Evolutionary conservation across 2,888 invertebrate species (phyloP), one percentile per base, ranked within the genome.

Genomic region (Sesia apiformis): DNA sequence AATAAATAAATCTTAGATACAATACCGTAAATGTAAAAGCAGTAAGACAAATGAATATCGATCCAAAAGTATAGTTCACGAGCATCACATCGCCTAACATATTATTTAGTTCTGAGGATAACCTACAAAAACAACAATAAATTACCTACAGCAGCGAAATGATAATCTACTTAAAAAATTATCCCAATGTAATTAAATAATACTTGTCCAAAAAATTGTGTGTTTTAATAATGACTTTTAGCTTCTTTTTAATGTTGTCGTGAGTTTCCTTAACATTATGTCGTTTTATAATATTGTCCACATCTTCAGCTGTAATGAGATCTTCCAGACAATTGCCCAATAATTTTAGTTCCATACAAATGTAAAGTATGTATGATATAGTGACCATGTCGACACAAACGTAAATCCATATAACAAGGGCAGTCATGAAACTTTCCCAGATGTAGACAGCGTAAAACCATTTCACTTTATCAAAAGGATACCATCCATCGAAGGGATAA

Each of bases 401-500:
- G 51, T 74, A 83, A 2, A 81, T 63, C 39, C 64, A 70, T 52
- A 86, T 73, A 4, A 88, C 80, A 0, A 81, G 52, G 3, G 70
- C 74, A 0, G 84, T 84, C 75, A 81, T 81, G 3, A 74, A 65
- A 54, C 78, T 69, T 60, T 88, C 87, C 84, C 84, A 85, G 3
- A 73, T 51, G 40, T 86, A 87, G 2, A 67, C 75, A n/a, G 62
- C 57, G 49, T 73, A 72, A 61, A 81, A 87, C 79, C 78, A 84
- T 57, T 76, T 67, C 1, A 76, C 63, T 64, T 83, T 84, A 56
- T 84, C 77, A 54, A 86, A 86, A 6, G 86, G 87, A 57, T 87
- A 87, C 85, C 84, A 85, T 4, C 81, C 85, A 57, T 85, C 83
- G 49, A 79, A 79, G 0, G 86, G 87, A 54, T 79, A 85, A 4